Percentiles rank a stretch among this genome's conserved stretches.
Evolutionary conservation across 2,113 vertebrate genomes (phyloP).

Genomic region (Tetraodon nigroviridis): DNA sequence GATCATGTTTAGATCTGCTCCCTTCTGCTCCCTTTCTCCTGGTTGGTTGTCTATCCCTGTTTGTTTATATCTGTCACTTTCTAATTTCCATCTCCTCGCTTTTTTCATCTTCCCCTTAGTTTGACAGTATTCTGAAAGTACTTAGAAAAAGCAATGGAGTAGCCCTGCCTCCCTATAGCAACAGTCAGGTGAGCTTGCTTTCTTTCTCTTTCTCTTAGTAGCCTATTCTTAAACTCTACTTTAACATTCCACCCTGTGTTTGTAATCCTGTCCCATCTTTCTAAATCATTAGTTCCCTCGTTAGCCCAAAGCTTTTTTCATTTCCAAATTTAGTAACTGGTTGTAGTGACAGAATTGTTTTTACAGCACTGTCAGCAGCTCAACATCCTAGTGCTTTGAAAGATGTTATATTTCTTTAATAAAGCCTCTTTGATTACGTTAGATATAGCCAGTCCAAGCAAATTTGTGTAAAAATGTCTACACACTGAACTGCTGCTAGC

Average conservation of each 20-base stretch:
- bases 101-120: slow-evolving; percentile 55
- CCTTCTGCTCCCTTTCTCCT: neutral
- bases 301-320: neutral
- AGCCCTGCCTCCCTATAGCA: slow-evolving; percentile 61
- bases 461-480: too few species aligned
- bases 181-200: slow-evolving; percentile 64
- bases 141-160: slow-evolving; percentile 72
- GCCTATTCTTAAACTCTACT: neutral
- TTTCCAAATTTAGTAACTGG: slow-evolving; percentile 3
- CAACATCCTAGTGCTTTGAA: too few species aligned
- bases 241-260: slow-evolving; percentile 14
- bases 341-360: neutral
- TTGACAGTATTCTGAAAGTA: slow-evolving; percentile 69
- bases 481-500: too few species aligned
- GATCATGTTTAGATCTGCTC: slow-evolving; percentile 3
- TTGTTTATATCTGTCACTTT: slow-evolving; percentile 22
- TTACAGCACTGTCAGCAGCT: neutral
- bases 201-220: slow-evolving; percentile 13
- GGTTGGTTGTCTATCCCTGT: slow-evolving; percentile 24
- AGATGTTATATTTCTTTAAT: too few species aligned
- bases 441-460: too few species aligned
- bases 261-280: slow-evolving; percentile 10
- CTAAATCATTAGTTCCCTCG: neutral
- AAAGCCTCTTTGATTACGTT: too few species aligned
- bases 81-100: slow-evolving; percentile 22